phyloP scores from a whole-genome alignment of 2,113 vertebrate genomes.

The Nothobranchius kuhntae region DNA sequence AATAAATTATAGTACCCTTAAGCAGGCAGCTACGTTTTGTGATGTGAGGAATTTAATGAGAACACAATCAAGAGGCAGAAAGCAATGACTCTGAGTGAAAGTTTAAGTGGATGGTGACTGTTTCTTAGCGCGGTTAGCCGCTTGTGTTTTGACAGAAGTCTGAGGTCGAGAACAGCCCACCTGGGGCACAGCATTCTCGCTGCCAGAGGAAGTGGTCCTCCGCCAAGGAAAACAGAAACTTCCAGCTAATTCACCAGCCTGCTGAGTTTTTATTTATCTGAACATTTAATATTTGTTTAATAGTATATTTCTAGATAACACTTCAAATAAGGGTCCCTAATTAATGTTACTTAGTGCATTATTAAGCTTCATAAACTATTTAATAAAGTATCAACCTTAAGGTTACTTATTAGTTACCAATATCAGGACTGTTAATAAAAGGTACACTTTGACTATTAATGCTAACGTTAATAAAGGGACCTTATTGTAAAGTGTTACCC shows the following conservation, averaged over 20 bases:
- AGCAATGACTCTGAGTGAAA: constrained; percentile 38
- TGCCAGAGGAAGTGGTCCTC: constrained; percentile 77
- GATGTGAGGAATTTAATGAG: constrained; percentile 6
- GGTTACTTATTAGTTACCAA: too few relatives aligned
- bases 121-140: constrained; percentile 70
- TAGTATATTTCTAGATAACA: too few relatives aligned
- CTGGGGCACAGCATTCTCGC: constrained; percentile 81
- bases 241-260: constrained; percentile 79
- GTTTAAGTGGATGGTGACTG: constrained; percentile 71
- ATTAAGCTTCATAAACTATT: too few relatives aligned
- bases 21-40: background rate
- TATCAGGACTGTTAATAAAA: too few relatives aligned
- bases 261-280: constrained; percentile 43
- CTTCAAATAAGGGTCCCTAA: too few relatives aligned
- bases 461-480: too few relatives aligned
- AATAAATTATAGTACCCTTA: background rate
- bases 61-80: constrained; percentile 40
- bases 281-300: too few relatives aligned
- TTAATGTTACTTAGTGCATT: too few relatives aligned
- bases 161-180: constrained; percentile 83
- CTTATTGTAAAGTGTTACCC: too few relatives aligned
- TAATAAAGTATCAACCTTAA: too few relatives aligned
- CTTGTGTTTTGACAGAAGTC: constrained; percentile 78
- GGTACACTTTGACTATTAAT: too few relatives aligned
- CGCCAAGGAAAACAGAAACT: constrained; percentile 88